Conservation (phyloP, 2,797 vertebrate genomes). For the Fratercula arctica region DNA sequence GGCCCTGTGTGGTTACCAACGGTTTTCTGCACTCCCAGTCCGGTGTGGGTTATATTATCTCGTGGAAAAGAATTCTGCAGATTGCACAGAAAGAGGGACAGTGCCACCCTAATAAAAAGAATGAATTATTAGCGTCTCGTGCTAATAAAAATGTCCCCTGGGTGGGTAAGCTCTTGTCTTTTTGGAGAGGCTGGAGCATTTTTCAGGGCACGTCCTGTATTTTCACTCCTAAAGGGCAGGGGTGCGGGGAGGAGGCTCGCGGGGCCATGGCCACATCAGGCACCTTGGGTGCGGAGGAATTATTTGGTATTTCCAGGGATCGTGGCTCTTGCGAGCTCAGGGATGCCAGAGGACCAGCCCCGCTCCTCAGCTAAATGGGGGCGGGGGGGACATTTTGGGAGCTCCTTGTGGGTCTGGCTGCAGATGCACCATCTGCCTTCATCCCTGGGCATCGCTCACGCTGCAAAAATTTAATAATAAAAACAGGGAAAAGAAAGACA, state of each 20-base stretch:
- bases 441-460: not conserved
- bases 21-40: not conserved
- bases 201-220: not conserved
- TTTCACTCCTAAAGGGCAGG: not conserved
- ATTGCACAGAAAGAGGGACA: not conserved
- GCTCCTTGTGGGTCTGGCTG: not conserved
- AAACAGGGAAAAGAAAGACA: not conserved
- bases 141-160: not conserved
- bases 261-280: fast-evolving
- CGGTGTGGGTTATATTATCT: not conserved
- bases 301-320: not conserved
- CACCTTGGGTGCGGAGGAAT: not conserved
- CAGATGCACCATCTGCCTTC: not conserved
- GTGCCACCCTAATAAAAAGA: not conserved
- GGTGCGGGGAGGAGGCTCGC: not conserved
- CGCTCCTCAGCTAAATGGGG: fast-evolving
- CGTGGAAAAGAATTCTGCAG: not conserved
- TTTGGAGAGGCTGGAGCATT: not conserved
- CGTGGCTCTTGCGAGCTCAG: fast-evolving
- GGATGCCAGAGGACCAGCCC: not conserved
- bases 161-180: not conserved
- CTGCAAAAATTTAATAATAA: not conserved
- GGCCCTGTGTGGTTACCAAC: not conserved
- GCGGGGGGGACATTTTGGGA: not conserved
- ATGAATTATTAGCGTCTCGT: fast-evolving